Evolutionary conservation across 2,113 vertebrate genomes (phyloP).

Genomic region (Pionites leucogaster): DNA sequence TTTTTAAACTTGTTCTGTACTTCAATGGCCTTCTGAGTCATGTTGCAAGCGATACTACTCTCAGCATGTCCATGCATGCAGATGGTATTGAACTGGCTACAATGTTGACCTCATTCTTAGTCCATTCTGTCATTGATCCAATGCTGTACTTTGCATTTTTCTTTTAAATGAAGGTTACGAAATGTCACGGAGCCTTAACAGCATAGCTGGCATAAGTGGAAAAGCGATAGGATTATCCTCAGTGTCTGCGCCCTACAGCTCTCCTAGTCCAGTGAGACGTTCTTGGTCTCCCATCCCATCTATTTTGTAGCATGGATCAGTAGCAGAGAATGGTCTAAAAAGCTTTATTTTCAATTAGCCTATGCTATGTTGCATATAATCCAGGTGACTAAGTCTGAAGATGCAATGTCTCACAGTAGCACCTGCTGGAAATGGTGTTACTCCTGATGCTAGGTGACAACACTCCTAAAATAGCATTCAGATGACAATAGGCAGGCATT

Average conservation of each 20-base stretch:
- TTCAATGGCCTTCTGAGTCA: slow-evolving; percentile 52
- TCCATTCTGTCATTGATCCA: slow-evolving; percentile 82
- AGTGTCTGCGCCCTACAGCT: slow-evolving; percentile 86
- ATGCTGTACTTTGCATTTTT: slow-evolving; percentile 80
- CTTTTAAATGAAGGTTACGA: slow-evolving; percentile 90
- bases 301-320: slow-evolving; percentile 84
- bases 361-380: slow-evolving; percentile 66
- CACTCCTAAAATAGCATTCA: slow-evolving; percentile 48
- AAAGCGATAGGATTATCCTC: slow-evolving; percentile 84
- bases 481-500: slow-evolving; percentile 59
- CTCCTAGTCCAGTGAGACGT: slow-evolving; percentile 88
- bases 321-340: slow-evolving; percentile 75
- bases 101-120: slow-evolving; percentile 81
- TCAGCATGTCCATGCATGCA: slow-evolving; percentile 81
- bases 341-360: slow-evolving; percentile 71
- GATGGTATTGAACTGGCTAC: slow-evolving; percentile 72
- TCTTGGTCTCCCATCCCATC: slow-evolving; percentile 89
- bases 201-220: slow-evolving; percentile 84
- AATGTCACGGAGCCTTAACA: slow-evolving; percentile 90
- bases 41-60: slow-evolving; percentile 72
- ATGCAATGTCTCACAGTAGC: slow-evolving; percentile 64
- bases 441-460: slow-evolving; percentile 64
- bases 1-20: neutral
- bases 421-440: slow-evolving; percentile 52
- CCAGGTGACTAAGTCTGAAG: slow-evolving; percentile 71